phyloP scores from a whole-genome alignment of 2,113 vertebrate genomes.

The Cyanoramphus novaezelandiae region DNA sequence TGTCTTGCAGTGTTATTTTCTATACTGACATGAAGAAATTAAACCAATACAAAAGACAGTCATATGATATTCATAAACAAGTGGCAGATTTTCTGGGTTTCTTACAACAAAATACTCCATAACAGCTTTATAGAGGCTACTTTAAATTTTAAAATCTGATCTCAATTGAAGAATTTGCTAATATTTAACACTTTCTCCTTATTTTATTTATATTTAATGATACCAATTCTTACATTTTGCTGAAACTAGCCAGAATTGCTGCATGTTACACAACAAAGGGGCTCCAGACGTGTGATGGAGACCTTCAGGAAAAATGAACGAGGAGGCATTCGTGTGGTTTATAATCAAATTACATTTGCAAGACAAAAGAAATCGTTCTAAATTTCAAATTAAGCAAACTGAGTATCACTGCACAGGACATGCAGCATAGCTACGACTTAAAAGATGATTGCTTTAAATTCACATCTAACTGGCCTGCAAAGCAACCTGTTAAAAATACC shows the following conservation, averaged over 20 bases:
- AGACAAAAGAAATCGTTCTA: conserved; percentile 66
- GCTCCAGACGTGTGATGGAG: background rate
- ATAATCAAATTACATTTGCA: conserved; percentile 59
- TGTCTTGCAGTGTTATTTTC: background rate
- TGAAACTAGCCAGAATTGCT: background rate
- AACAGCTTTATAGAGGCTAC: background rate
- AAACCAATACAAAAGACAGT: background rate
- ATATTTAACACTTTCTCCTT: background rate
- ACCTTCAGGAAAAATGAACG: background rate
- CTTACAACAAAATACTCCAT: background rate
- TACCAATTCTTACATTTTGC: background rate
- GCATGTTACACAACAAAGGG: background rate
- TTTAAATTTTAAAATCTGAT: background rate
- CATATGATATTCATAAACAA: background rate
- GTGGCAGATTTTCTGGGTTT: background rate
- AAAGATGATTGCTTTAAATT: conserved; percentile 71
- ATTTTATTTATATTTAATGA: background rate
- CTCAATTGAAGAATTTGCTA: background rate
- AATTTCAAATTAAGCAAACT: conserved; percentile 62
- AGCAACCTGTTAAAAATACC: conserved; percentile 67
- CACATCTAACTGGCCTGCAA: conserved; percentile 69
- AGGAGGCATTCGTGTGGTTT: conserved; percentile 31
- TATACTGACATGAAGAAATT: background rate
- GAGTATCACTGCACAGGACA: conserved; percentile 60
- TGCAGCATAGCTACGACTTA: conserved; percentile 55